Base-by-base conservation (phyloP, 1,140 invertebrate species). In the Drosophila leontia region DNA sequence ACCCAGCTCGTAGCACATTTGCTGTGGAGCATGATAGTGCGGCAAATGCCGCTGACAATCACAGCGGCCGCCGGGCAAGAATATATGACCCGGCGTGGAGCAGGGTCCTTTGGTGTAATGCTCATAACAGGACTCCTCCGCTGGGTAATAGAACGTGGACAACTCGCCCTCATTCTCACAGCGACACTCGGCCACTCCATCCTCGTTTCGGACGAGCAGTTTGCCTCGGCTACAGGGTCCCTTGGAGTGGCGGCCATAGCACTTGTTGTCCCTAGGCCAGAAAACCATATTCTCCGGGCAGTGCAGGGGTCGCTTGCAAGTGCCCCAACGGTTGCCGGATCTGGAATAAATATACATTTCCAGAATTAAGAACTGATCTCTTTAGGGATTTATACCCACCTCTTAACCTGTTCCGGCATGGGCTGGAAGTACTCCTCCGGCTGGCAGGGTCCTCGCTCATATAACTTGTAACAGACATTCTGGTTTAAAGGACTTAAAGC, bases 31-130 rank as follows among this genome's bases (percentile, higher is more conserved):
- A 82, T 97, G 94, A 91, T 96, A 97, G 80, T 97, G 96, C 3
- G 96, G 95, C 74, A 97, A 78, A 67, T 94, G 93, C 3, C 91
- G 71, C 60, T 95, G 94, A 76, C 97, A 97, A 26, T 96, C 96
- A 81, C 97, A 97, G 5, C 92, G 93, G 1, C 95, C 94, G 7
- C 95, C 95, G 0, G 96, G 96, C 59, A 97, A 91, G 91, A 97
- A 97, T 42, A 97, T 92, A 85, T 96, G 94, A 0, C 97, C 96
- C 3, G 93, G 93, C 84, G 95, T 95, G 37, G 94, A 94, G 83
- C 97, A 97, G 6, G 96, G 96, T 2, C 96, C 97, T 74, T 94
- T 94, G 0, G 96, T 96, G 80, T 95, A 97, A 86, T 96, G 96
- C 77, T 97, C 95, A 78, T 96, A 96, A 82, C 97, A 97, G 5